Base-by-base conservation (phyloP, 2,888 invertebrate species). In the Pterobdella sp. region DNA sequence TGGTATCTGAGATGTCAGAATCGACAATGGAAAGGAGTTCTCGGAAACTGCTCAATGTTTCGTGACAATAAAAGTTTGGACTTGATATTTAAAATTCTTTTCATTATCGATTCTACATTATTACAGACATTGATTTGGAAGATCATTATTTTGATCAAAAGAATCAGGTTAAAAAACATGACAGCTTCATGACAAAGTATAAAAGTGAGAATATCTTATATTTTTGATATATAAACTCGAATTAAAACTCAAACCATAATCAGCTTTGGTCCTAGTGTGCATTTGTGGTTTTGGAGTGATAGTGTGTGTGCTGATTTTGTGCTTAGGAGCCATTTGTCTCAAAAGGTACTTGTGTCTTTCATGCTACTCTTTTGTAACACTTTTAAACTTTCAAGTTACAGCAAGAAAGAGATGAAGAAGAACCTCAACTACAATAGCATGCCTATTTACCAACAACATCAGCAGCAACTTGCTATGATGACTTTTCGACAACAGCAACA, bases 31-130 rank as follows among this genome's bases (percentile, higher is more conserved):
- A 37, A 35, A 7, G 76, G 76, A 2, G 72, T 66, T 66, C 22
- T 75, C 31, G 76, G 75, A 60, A 76, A 75, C 72, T 76, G 76
- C 70, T 69, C 75, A 37, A 70, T 49, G 14, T 60, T 26, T 56
- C 26, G n/a, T 56, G 3, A 56, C 7, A 26, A 3, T 26, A 56
- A 56, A 56, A 26, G 42, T 42, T 18, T n/a, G n/a, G n/a, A n/a
- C n/a, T n/a, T n/a, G n/a, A n/a, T n/a, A n/a, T 42, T 42, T 42
- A 14, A 7, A 18, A 42, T 14, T 42, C 42, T 42, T 42, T 14
- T 42, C 18, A 14, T 42, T 42, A 14, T 14, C 18, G 10, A 42
- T 42, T 42, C 18, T 42, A 42, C 42, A 18, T 42, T 7, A 7
- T 18, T 14, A 18, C 42, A 56, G 60, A 56, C 3, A 26, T 22